Evolutionary conservation across 2,113 vertebrate species (phyloP).

Genomic region (Atractosteus spatula): DNA sequence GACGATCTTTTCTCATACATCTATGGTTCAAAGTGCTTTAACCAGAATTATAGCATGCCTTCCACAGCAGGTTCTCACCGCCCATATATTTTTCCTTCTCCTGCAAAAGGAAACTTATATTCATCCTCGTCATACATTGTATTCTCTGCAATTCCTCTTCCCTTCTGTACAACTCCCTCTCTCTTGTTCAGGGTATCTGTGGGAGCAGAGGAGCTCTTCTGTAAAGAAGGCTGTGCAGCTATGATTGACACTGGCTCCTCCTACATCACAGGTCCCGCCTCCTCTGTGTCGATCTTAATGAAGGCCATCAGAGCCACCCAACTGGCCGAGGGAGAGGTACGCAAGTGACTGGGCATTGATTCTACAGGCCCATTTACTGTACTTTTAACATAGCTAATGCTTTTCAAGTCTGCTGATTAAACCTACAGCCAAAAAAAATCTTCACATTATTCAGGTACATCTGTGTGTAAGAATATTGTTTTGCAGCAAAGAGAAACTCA

Average conservation of each 20-base stretch:
- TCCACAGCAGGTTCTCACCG: no score
- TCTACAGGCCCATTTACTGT: no score
- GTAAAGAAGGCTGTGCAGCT: constrained; percentile 78
- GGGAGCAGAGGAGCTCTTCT: constrained; percentile 73
- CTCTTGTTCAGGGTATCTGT: constrained; percentile 75
- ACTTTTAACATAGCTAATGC: no score
- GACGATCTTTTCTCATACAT: neutral
- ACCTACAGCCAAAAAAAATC: no score
- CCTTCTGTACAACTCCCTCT: neutral
- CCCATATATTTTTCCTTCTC: no score
- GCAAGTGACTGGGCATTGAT: constrained; percentile 12
- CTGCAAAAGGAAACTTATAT: no score
- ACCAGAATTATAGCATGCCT: no score
- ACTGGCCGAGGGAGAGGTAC: constrained; percentile 75
- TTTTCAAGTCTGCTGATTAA: no score
- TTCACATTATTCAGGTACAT: no score
- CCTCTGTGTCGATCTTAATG: constrained; percentile 77
- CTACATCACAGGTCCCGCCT: constrained; percentile 86
- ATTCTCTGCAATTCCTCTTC: neutral
- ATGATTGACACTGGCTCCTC: constrained; percentile 89
- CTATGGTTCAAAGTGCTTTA: neutral
- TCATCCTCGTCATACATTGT: neutral
- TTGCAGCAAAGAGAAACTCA: no score
- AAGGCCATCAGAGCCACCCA: constrained; percentile 78
- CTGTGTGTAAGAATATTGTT: no score